Evolutionary conservation across 1,140 invertebrate species (phyloP).

Genomic region (Cydia splendana): DNA sequence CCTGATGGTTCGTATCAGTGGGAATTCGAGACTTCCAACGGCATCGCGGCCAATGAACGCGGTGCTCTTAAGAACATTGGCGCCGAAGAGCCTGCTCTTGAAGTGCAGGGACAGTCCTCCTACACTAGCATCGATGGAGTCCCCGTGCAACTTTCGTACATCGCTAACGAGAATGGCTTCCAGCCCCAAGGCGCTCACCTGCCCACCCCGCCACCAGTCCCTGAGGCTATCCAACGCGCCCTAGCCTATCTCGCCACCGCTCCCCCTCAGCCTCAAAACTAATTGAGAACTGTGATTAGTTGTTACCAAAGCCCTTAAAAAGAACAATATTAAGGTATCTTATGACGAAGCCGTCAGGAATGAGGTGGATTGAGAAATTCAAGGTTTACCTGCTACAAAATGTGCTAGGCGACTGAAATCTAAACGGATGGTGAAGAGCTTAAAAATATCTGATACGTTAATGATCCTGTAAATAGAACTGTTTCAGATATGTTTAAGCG

Average conservation of each 20-base stretch:
- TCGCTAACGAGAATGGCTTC: slow-evolving; percentile 81
- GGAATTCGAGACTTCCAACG: slow-evolving; percentile 81
- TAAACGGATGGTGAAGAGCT: too few species aligned
- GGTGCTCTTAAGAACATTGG: slow-evolving; percentile 79
- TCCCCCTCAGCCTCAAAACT: slow-evolving; percentile 55
- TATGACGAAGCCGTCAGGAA: neutral
- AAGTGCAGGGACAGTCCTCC: slow-evolving; percentile 81
- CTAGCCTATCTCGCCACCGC: slow-evolving; percentile 76
- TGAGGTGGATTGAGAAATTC: neutral
- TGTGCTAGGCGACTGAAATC: too few species aligned
- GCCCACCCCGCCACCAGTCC: slow-evolving; percentile 84
- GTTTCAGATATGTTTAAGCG: too few species aligned
- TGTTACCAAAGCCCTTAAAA: neutral
- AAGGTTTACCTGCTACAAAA: neutral
- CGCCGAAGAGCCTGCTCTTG: slow-evolving; percentile 70
- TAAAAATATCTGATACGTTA: too few species aligned
- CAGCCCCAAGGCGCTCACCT: slow-evolving; percentile 82
- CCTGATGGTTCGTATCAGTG: slow-evolving; percentile 85
- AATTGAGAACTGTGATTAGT: neutral
- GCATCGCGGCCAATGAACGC: slow-evolving; percentile 78
- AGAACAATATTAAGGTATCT: neutral
- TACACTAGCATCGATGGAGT: slow-evolving; percentile 82
- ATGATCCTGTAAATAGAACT: too few species aligned
- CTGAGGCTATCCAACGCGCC: slow-evolving; percentile 82
- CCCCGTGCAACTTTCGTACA: slow-evolving; percentile 83